Percentiles rank a stretch among this genome's conserved stretches.
These are phyloP conservation scores for Adrianichthys oophorus DNA, from an alignment of 2,797 vertebrate species.

Conservation along the genomic window DNA sequence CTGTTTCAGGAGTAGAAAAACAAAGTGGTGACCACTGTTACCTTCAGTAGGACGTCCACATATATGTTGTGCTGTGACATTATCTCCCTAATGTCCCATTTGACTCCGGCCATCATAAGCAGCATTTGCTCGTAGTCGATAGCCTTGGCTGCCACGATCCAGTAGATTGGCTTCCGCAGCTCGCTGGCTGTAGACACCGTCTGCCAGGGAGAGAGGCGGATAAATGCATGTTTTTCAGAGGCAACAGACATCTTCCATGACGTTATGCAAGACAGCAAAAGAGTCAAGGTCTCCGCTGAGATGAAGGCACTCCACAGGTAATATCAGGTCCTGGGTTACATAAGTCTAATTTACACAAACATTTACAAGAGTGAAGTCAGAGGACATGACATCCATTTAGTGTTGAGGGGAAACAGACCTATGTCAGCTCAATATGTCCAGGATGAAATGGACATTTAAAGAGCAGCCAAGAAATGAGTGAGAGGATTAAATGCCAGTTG, in stretches of 20 bases:
- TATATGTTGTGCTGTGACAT: conserved; percentile 99
- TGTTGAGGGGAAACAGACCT: conserved; percentile 17
- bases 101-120: conserved; percentile 93
- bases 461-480: too few relatives aligned
- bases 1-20: too few relatives aligned
- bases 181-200: conserved; percentile 97
- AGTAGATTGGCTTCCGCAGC: conserved; percentile 96
- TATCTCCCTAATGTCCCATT: conserved; percentile 99
- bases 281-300: conserved; percentile 4
- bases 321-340: neutral
- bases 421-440: neutral
- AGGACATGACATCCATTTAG: conserved; percentile 33
- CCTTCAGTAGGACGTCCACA: conserved; percentile 94
- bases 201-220: conserved; percentile 65
- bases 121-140: conserved; percentile 98
- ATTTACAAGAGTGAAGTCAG: conserved; percentile 15
- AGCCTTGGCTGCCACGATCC: conserved; percentile 98
- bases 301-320: conserved; percentile 1
- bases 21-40: conserved; percentile 50
- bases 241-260: neutral
- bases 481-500: too few relatives aligned
- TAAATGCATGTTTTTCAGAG: neutral
- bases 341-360: neutral
- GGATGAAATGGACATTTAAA: neutral
- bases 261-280: neutral